Evolutionary conservation across 2,113 vertebrate species (phyloP).

Genomic region (Nesoenas mayeri): DNA sequence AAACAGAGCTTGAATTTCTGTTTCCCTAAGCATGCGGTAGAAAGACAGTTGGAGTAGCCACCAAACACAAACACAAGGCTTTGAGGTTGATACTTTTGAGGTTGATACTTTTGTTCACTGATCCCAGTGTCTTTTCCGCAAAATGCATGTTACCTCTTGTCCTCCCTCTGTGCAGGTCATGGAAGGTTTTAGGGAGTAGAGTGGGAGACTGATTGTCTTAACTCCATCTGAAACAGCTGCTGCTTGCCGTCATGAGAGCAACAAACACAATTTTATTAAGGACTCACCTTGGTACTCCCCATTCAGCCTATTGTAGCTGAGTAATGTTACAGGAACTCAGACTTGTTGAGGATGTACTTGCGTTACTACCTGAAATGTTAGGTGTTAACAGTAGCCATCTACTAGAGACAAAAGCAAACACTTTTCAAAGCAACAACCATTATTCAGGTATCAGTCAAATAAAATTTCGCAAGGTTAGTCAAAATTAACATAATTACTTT

Average conservation of each 20-base stretch:
- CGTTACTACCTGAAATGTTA: neutral
- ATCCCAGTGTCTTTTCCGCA: neutral
- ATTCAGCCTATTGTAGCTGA: neutral
- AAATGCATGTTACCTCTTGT: neutral
- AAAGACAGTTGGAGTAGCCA: neutral
- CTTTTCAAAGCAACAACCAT: neutral
- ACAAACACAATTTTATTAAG: neutral
- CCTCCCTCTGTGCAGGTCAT: neutral
- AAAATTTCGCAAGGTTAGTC: neutral
- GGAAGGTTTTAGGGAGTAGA: neutral
- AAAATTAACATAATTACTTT: neutral
- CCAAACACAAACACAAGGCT: neutral
- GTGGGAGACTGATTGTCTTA: neutral
- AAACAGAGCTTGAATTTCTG: neutral
- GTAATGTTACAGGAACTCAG: neutral
- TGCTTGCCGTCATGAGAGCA: neutral
- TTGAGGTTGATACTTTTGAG: neutral
- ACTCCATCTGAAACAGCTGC: neutral
- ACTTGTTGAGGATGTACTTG: neutral
- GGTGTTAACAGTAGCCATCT: neutral
- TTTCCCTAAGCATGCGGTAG: neutral
- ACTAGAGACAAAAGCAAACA: neutral
- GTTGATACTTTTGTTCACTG: neutral
- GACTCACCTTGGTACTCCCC: accelerated
- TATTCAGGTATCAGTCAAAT: neutral